phyloP scores from a whole-genome alignment of 2,113 vertebrate species.

The Antechinus stuartii region DNA sequence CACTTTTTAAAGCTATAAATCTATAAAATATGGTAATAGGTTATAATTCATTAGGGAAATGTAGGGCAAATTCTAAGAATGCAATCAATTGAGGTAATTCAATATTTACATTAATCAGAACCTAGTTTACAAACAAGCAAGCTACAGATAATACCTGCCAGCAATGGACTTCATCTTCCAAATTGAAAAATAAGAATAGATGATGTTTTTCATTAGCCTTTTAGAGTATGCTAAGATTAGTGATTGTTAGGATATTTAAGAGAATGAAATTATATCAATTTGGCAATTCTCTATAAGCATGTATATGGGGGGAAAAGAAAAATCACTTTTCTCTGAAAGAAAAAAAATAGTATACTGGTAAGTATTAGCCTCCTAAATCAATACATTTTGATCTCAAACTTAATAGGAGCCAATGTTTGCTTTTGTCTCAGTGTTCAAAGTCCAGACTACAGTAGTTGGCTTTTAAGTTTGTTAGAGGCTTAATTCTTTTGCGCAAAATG shows the following conservation, averaged over 20 bases:
- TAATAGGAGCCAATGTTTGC: constrained; percentile 56
- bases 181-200: neutral
- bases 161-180: neutral
- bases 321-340: constrained; percentile 10
- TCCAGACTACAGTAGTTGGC: constrained; percentile 74
- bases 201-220: neutral
- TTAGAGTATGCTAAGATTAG: neutral
- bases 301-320: neutral
- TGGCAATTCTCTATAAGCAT: neutral
- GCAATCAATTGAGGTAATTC: neutral
- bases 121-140: neutral
- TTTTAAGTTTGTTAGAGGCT: constrained; percentile 70
- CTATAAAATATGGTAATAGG: neutral
- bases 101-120: neutral
- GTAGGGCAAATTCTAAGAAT: neutral
- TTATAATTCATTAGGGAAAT: neutral
- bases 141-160: neutral
- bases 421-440: constrained; percentile 73
- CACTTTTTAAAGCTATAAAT: neutral
- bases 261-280: neutral
- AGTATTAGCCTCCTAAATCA: constrained; percentile 65
- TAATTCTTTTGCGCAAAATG: constrained; percentile 76
- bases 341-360: constrained; percentile 42
- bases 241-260: neutral
- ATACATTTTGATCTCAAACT: constrained; percentile 68